Evolutionary conservation across 2,888 invertebrate species (phyloP).

Genomic region (Netelia inedita): DNA sequence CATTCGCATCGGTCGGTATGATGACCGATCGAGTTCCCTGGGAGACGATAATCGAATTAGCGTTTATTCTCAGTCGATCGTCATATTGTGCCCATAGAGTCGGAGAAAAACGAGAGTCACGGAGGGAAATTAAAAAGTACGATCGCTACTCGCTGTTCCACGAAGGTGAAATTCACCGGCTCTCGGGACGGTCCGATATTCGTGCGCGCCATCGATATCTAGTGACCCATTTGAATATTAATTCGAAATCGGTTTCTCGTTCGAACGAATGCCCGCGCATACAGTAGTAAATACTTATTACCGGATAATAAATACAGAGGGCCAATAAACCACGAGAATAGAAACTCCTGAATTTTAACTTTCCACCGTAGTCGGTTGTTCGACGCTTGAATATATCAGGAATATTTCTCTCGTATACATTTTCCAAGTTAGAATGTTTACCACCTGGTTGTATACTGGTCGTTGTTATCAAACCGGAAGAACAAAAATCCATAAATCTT

Average conservation of each 20-base stretch:
- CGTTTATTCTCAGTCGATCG: conserved; percentile 17
- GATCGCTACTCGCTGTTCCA: neutral
- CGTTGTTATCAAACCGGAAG: neutral
- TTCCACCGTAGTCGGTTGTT: conserved; percentile 57
- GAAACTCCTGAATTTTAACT: conserved; percentile 62
- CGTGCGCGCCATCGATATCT: conserved; percentile 49
- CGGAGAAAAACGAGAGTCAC: neutral
- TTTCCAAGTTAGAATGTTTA: neutral
- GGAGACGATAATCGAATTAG: conserved; percentile 7
- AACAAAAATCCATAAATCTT: neutral
- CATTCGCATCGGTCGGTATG: neutral
- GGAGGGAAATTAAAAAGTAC: neutral
- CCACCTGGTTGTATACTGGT: conserved; percentile 22
- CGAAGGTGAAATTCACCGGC: conserved; percentile 46
- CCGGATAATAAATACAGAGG: neutral
- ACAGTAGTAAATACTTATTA: conserved; percentile 6
- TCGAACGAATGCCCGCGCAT: neutral
- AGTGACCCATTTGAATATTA: conserved; percentile 52
- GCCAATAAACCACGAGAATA: conserved; percentile 32
- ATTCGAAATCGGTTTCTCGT: conserved; percentile 57
- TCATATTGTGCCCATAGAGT: neutral
- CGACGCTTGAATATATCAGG: conserved; percentile 42
- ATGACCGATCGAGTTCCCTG: neutral
- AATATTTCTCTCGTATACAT: conserved; percentile 10
- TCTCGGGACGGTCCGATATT: conserved; percentile 14